Conservation (phyloP, 2,113 vertebrate genomes). For the Perca schrenkii region DNA sequence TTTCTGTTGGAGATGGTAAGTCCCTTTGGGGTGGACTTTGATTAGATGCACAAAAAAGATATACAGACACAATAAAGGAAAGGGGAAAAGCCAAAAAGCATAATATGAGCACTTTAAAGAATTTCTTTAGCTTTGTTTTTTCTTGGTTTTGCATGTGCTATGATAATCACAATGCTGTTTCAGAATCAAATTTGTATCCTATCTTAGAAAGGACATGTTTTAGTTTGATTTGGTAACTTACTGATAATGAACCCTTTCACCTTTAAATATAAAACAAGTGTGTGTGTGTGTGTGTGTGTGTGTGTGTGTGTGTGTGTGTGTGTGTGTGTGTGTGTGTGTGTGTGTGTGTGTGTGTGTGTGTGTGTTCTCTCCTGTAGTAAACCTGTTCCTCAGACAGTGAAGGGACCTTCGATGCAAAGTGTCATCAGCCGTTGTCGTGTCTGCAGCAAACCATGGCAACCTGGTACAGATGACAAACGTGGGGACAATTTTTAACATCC, state of each 20-base stretch:
- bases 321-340: neutral
- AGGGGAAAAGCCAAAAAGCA: too few relatives aligned
- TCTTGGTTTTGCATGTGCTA: neutral
- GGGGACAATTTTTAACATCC: conserved; percentile 13
- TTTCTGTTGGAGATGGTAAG: too few relatives aligned
- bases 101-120: too few relatives aligned
- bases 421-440: conserved; percentile 92
- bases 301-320: neutral
- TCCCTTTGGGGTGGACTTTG: too few relatives aligned
- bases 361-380: conserved; percentile 80
- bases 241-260: too few relatives aligned
- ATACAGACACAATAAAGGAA: too few relatives aligned
- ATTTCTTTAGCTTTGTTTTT: neutral
- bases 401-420: conserved; percentile 84
- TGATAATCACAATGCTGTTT: neutral
- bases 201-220: neutral
- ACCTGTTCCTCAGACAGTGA: conserved; percentile 88
- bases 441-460: conserved; percentile 83
- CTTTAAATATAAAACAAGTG: too few relatives aligned
- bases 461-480: neutral
- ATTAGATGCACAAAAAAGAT: too few relatives aligned
- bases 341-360: conserved; percentile 7
- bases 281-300: neutral
- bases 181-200: neutral
- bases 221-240: neutral